Evolutionary conservation across 2,797 vertebrate genomes (phyloP), one percentile per base, ranked within the genome.

Genomic region (Masticophis lateralis): DNA sequence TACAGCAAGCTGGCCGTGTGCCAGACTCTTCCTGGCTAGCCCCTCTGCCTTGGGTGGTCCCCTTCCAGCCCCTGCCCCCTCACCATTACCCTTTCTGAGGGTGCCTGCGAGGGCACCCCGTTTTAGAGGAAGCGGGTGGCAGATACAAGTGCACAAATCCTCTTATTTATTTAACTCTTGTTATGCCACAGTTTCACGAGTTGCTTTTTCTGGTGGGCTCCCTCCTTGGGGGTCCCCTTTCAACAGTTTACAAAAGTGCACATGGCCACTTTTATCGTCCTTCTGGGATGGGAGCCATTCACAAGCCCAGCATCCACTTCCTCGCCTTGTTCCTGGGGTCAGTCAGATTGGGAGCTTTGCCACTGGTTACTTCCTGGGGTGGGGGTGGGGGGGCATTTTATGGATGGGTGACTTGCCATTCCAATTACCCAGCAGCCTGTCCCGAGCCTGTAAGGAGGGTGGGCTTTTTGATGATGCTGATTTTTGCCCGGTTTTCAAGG

Each of bases 71-170:
- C 37, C 37, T 18, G 27, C 37, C 18, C 88, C 25, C 25, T 37
- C 32, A 14, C 10, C 32, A 60, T 1, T 16, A 1, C n/a, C 28
- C 32, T 2, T 74, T 55, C 27, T 90, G 56, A 66, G 63, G 27
- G 10, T 0, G 2, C 9, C 37, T 2, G 37, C 37, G 37, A 37
- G 37, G 37, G 37, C 37, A 37, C 37, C n/a, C 55, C 2, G 0
- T 10, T 10, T 28, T 51, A 11, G 53, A 27, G 86, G 51, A 56
- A 13, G 51, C 9, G 51, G 51, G 2, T 18, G 53, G 87, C 28
- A 11, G 28, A 8, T 3, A 5, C 8, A 37, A 2, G 74, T 43
- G 8, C 9, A 22, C 37, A 4, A 43, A 11, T 5, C 1, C 20
- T 9, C 37, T 10, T 25, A 83, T 83, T 83, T 83, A 83, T 83